These are phyloP conservation scores for Pycnonotus jocosus DNA, from an alignment of 2,113 vertebrate genomes.

Conservation along the genomic window DNA sequence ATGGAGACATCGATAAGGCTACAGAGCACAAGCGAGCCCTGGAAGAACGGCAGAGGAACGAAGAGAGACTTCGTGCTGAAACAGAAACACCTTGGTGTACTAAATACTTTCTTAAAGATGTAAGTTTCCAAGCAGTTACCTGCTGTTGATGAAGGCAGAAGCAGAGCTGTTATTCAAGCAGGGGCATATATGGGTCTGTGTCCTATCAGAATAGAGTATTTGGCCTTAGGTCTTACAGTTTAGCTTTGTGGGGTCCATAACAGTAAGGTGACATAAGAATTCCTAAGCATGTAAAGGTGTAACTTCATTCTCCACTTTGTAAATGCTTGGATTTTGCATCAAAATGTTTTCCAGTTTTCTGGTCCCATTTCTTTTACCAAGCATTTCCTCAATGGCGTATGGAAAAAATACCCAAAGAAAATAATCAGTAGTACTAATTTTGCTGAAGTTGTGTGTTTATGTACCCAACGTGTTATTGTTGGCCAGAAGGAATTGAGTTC, in stretches of 20 bases:
- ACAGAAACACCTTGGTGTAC: constrained; percentile 88
- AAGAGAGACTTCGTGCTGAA: constrained; percentile 87
- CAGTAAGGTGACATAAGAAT: background rate
- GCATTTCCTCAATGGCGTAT: accelerated
- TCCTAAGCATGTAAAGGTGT: background rate
- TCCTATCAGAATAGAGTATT: background rate
- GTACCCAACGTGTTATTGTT: background rate
- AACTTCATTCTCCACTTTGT: background rate
- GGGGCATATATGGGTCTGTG: accelerated
- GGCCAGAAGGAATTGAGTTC: background rate
- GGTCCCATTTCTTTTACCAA: background rate
- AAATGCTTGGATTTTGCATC: background rate
- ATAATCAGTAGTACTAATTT: background rate
- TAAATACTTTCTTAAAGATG: constrained; percentile 89
- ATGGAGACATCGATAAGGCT: constrained; percentile 91
- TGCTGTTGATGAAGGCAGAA: background rate
- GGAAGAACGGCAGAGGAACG: constrained; percentile 88
- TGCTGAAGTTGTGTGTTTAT: background rate
- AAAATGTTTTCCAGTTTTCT: background rate
- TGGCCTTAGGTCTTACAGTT: background rate
- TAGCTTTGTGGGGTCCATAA: background rate
- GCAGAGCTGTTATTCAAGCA: background rate
- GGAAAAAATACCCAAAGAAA: background rate
- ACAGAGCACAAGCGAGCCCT: constrained; percentile 91
- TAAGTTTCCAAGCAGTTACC: constrained; percentile 40